These are phyloP conservation scores for Rhabdophis nuchalis DNA, from an alignment of 2,797 vertebrate genomes.

Conservation along the genomic window DNA sequence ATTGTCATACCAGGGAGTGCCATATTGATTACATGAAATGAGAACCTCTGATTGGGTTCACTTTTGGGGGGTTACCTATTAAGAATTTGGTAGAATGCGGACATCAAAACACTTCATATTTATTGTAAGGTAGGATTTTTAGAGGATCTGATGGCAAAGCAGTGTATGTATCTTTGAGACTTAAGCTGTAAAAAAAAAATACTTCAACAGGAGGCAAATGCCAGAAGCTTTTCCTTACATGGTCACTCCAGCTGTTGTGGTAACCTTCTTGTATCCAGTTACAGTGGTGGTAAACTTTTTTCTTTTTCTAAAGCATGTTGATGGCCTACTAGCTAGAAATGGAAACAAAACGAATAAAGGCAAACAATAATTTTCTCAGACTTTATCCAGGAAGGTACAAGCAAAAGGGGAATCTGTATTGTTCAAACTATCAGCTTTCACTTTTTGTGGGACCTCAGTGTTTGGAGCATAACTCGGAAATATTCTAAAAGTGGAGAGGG, in stretches of 20 bases:
- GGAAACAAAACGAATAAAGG: not conserved
- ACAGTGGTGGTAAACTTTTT: slow-evolving; percentile 1
- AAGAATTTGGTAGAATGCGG: not conserved
- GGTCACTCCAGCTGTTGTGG: slow-evolving; percentile 21
- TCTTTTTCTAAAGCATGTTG: not conserved
- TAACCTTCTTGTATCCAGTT: slow-evolving; percentile 1
- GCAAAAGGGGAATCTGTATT: not conserved
- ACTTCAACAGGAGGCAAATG: not conserved
- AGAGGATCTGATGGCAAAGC: not conserved
- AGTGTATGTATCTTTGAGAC: not conserved
- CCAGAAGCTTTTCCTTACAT: slow-evolving; percentile 1
- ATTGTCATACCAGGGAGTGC: not conserved
- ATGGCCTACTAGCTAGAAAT: not conserved
- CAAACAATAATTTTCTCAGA: not conserved
- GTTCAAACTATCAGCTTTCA: not conserved
- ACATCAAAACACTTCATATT: not conserved
- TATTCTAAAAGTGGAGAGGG: not conserved
- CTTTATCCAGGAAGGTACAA: not conserved
- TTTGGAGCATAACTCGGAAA: not conserved
- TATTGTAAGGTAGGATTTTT: not conserved
- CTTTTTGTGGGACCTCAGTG: not conserved
- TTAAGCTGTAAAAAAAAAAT: not conserved
- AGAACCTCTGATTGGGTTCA: not conserved
- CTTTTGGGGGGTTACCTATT: not conserved
- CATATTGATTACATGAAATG: not conserved